Percentiles rank a stretch among this genome's conserved stretches.
Evolutionary conservation across 2,888 invertebrate genomes (phyloP).

Genomic region (Hirudinaria manillensis): DNA sequence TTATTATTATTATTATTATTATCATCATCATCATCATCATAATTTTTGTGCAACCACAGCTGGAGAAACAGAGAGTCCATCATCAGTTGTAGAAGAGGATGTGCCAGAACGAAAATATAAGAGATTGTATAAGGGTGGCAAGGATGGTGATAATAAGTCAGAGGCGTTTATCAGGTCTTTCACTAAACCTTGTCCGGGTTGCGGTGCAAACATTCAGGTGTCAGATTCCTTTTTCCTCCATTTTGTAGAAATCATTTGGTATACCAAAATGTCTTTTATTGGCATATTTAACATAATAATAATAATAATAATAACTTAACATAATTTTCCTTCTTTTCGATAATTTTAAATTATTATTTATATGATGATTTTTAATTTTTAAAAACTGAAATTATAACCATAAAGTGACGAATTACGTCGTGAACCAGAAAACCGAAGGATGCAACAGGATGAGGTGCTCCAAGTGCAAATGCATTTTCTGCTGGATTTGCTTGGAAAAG

Average conservation of each 20-base stretch:
- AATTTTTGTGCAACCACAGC: too few species aligned
- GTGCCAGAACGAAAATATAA: not conserved
- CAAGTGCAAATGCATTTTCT: constrained; percentile 62
- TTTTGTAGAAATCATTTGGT: too few species aligned
- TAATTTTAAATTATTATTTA: too few species aligned
- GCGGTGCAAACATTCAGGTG: constrained; percentile 1
- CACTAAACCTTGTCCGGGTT: constrained; percentile 6
- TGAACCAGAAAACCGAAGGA: constrained; percentile 57
- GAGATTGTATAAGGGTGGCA: not conserved
- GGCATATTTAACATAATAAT: too few species aligned
- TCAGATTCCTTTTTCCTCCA: too few species aligned
- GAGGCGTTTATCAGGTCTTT: not conserved
- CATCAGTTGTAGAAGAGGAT: not conserved
- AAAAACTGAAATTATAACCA: too few species aligned
- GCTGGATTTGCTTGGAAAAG: constrained; percentile 60
- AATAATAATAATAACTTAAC: too few species aligned
- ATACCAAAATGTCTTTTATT: too few species aligned
- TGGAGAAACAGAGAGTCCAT: constrained; percentile 4
- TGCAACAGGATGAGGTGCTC: constrained; percentile 67
- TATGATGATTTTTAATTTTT: too few species aligned
- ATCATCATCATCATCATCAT: too few species aligned
- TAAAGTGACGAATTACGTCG: too few species aligned
- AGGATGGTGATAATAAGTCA: not conserved
- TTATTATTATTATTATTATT: too few species aligned
- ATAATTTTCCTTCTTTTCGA: constrained; percentile 3